These are phyloP conservation scores for Idaea dimidiata DNA, from an alignment of 2,888 invertebrate genomes.

Conservation along the genomic window DNA sequence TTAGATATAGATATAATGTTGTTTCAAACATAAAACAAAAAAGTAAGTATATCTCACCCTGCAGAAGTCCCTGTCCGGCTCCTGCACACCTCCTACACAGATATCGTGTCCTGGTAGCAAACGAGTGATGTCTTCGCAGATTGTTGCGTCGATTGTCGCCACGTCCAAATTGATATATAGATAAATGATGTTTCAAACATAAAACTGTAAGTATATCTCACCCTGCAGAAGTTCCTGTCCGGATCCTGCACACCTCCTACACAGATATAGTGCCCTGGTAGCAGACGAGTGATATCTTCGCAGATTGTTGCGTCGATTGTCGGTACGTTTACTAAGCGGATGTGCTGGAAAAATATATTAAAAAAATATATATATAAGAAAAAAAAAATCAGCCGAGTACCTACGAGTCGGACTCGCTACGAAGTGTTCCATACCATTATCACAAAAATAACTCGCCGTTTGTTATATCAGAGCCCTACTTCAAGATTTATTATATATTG, in stretches of 20 bases:
- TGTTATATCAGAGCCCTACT: no score
- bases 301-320: slow-evolving; percentile 61
- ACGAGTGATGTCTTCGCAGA: slow-evolving; percentile 62
- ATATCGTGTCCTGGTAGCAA: slow-evolving; percentile 61
- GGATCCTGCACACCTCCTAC: slow-evolving; percentile 69
- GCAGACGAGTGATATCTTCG: slow-evolving; percentile 55
- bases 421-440: no score
- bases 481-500: no score
- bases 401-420: no score
- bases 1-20: no score
- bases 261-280: slow-evolving; percentile 64
- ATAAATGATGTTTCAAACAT: no score
- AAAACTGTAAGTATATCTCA: slow-evolving; percentile 30
- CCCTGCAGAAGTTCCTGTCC: slow-evolving; percentile 69
- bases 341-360: slow-evolving; percentile 51
- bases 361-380: neutral
- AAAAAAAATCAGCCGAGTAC: no score
- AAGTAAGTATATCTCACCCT: neutral
- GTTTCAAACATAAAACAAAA: no score
- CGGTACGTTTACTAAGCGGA: slow-evolving; percentile 64
- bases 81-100: slow-evolving; percentile 67
- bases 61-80: slow-evolving; percentile 62
- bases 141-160: slow-evolving; percentile 56
- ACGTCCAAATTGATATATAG: no score
- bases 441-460: no score